Conservation (phyloP, 1,140 invertebrate genomes). For the Drosophila micromelanica region DNA sequence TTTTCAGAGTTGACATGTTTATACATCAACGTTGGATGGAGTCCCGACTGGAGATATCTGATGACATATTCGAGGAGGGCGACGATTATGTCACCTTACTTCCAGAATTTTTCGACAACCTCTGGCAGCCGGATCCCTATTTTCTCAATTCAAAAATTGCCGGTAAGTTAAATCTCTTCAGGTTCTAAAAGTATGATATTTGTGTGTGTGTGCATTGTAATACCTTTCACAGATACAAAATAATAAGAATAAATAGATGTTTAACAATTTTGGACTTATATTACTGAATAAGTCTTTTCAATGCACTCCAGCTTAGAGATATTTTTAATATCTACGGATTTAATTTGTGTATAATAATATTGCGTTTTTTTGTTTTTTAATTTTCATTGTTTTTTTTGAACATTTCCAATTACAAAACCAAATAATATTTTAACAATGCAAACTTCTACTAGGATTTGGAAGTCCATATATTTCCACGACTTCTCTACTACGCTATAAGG, state of each 20-base stretch:
- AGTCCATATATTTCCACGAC: conserved; percentile 79
- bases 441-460: conserved; percentile 81
- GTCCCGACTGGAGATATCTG: conserved; percentile 88
- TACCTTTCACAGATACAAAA: not conserved
- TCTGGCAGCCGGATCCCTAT: conserved; percentile 95
- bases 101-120: conserved; percentile 91
- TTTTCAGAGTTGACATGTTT: conserved; percentile 92
- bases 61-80: conserved; percentile 90
- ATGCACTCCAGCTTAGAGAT: conserved; percentile 17
- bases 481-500: conserved; percentile 81
- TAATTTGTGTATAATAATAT: conserved; percentile 71
- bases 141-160: conserved; percentile 94
- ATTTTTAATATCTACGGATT: conserved; percentile 15
- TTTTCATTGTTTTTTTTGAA: conserved; percentile 61
- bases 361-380: conserved; percentile 65
- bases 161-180: conserved; percentile 85
- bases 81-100: conserved; percentile 92
- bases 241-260: not conserved
- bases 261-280: conserved; percentile 4
- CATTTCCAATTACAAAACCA: conserved; percentile 53
- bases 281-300: conserved; percentile 23
- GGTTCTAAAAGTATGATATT: not conserved
- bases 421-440: conserved; percentile 44
- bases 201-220: conserved; percentile 10
- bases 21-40: conserved; percentile 92